These are phyloP conservation scores for Myiagra hebetior DNA, from an alignment of 2,113 vertebrate species.

Conservation along the genomic window DNA sequence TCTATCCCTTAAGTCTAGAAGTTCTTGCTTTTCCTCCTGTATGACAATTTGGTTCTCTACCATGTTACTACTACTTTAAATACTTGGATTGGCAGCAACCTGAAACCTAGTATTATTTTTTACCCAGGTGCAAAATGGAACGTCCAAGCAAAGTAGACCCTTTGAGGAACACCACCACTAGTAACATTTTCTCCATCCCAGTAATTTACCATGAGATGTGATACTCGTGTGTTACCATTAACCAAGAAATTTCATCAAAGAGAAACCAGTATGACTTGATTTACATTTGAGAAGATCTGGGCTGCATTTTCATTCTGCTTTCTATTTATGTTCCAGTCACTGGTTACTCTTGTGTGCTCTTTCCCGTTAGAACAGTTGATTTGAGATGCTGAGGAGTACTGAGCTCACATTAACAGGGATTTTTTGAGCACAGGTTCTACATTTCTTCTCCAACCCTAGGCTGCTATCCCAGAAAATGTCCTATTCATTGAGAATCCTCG, in stretches of 20 bases:
- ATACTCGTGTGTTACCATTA: not conserved
- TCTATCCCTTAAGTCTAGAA: not conserved
- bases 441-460: not conserved
- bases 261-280: not conserved
- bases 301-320: not conserved
- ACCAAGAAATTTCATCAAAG: not conserved
- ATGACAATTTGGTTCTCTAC: not conserved
- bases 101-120: not conserved
- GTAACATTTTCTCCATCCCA: not conserved
- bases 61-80: not conserved
- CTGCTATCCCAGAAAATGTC: slow-evolving; percentile 25
- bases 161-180: not conserved
- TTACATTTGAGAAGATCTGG: not conserved
- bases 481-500: not conserved
- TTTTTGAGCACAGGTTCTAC: not conserved
- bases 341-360: not conserved
- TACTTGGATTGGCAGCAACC: not conserved
- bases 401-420: not conserved
- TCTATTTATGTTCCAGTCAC: not conserved
- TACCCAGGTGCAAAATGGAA: not conserved
- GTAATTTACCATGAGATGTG: not conserved
- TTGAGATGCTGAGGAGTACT: not conserved
- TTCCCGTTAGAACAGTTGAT: not conserved
- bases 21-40: not conserved
- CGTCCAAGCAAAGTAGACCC: not conserved